These are phyloP conservation scores for Chrysopa pallens DNA, from an alignment of 1,140 invertebrate genomes.

Conservation along the genomic window DNA sequence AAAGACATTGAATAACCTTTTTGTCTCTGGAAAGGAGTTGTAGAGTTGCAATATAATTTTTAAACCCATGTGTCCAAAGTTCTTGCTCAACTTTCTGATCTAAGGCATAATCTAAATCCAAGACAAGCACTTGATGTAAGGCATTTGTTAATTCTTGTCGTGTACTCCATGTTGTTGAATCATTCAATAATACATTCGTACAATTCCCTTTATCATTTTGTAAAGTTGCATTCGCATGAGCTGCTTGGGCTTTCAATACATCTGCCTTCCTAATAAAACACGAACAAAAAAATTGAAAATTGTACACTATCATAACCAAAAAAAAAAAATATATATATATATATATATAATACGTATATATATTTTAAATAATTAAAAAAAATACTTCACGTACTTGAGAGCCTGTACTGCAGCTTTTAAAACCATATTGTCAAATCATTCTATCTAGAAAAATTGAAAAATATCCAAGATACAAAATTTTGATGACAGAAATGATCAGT, in stretches of 20 bases:
- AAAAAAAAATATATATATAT: too few relatives aligned
- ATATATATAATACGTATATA: too few relatives aligned
- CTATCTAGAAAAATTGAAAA: neutral
- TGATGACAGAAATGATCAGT: neutral
- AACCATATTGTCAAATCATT: conserved; percentile 32
- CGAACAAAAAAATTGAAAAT: conserved; percentile 2
- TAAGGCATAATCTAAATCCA: conserved; percentile 72
- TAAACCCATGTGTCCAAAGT: conserved; percentile 76
- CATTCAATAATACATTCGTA: conserved; percentile 26
- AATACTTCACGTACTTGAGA: conserved; percentile 33
- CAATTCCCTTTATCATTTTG: neutral
- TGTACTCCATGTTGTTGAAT: conserved; percentile 37
- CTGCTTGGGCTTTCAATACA: conserved; percentile 45
- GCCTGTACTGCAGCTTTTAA: conserved; percentile 51
- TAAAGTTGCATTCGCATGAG: conserved; percentile 33
- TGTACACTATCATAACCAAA: too few relatives aligned
- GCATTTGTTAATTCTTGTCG: conserved; percentile 51
- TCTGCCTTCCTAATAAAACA: conserved; percentile 41
- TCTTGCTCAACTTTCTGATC: conserved; percentile 81
- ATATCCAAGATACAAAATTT: too few relatives aligned
- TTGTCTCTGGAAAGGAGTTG: conserved; percentile 59
- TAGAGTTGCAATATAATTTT: conserved; percentile 64
- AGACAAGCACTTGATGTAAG: conserved; percentile 61
- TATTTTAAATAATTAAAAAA: neutral
- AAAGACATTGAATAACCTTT: conserved; percentile 29